These are phyloP conservation scores for Garrulus glandarius DNA, from an alignment of 2,797 vertebrate species.

Conservation along the genomic window DNA sequence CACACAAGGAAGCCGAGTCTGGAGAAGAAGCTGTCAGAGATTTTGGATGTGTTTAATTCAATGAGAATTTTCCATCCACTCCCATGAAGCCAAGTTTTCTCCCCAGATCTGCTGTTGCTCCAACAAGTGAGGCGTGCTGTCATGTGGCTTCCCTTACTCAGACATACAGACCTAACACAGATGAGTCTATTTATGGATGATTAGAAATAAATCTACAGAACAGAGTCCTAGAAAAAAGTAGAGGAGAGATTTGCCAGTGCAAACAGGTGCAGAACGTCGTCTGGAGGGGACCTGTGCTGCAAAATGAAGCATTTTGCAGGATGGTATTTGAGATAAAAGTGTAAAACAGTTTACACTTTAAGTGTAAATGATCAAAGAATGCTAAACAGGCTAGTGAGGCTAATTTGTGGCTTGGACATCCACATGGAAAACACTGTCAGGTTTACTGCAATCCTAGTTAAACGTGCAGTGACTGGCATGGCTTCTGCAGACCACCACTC, in stretches of 20 bases:
- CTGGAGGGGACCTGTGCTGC: neutral
- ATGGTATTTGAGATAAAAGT: neutral
- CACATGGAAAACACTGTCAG: neutral
- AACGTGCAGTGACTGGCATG: neutral
- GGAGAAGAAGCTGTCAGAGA: conserved; percentile 51
- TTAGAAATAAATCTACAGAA: conserved; percentile 51
- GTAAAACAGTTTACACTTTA: neutral
- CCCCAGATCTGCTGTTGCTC: conserved; percentile 62
- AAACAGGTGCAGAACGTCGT: neutral
- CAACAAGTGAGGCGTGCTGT: conserved; percentile 55
- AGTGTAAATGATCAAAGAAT: neutral
- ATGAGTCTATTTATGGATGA: conserved; percentile 61
- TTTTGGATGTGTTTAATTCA: conserved; percentile 49
- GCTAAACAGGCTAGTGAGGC: neutral
- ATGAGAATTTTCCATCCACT: conserved; percentile 53
- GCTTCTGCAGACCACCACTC: neutral
- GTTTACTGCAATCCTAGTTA: neutral
- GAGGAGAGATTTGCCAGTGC: neutral
- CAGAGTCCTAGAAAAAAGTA: neutral
- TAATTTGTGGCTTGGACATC: neutral
- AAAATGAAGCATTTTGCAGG: neutral
- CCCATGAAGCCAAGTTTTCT: conserved; percentile 53
- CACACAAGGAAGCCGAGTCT: conserved; percentile 27
- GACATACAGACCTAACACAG: conserved; percentile 49
- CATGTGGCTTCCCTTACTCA: conserved; percentile 61